Conservation (phyloP, 2,113 vertebrate species). For the Campylomormyrus tamandua region DNA sequence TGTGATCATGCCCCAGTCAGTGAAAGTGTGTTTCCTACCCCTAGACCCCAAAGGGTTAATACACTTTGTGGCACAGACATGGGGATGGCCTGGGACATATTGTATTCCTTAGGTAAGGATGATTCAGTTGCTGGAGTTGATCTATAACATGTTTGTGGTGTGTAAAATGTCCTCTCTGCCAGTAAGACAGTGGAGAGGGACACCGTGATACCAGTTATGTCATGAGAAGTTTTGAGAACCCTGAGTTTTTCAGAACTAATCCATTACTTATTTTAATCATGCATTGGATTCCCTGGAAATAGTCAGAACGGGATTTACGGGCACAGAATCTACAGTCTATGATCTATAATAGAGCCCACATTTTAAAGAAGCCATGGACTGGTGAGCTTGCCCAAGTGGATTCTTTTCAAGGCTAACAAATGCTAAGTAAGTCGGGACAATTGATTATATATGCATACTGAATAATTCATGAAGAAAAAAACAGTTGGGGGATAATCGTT, state of each 20-base stretch:
- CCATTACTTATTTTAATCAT: neutral
- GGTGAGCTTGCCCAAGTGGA: neutral
- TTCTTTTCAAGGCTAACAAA: neutral
- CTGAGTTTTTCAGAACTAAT: neutral
- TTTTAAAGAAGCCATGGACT: neutral
- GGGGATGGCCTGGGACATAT: neutral
- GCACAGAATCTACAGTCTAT: neutral
- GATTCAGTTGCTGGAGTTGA: neutral
- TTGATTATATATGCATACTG: neutral
- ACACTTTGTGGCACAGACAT: neutral
- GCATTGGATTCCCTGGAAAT: neutral
- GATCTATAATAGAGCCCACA: neutral
- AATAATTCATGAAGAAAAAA: slow-evolving; percentile 10
- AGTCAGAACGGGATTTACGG: neutral
- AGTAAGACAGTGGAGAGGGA: neutral
- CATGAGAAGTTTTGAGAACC: neutral
- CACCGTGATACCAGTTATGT: neutral
- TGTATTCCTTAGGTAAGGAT: neutral
- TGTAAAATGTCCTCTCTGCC: neutral
- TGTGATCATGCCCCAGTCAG: too few relatives aligned
- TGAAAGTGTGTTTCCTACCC: too few relatives aligned
- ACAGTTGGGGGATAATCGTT: slow-evolving; percentile 17
- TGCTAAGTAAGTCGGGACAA: neutral
- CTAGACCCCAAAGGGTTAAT: too few relatives aligned
- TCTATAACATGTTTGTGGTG: neutral